phyloP scores from a whole-genome alignment of 2,113 vertebrate species.

The Eublepharis macularius region DNA sequence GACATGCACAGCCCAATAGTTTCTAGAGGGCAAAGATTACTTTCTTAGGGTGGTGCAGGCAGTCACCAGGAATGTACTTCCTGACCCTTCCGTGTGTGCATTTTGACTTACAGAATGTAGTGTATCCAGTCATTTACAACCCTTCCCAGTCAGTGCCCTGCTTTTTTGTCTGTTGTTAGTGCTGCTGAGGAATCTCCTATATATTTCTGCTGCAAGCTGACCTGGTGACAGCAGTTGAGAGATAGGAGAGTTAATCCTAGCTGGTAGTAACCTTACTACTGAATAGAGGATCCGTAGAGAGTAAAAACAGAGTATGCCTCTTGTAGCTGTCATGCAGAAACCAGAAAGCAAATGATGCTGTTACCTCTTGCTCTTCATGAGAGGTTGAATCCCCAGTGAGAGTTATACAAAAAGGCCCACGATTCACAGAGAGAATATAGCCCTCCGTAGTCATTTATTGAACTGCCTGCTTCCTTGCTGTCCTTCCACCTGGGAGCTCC shows the following conservation, averaged over 20 bases:
- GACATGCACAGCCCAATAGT: not conserved
- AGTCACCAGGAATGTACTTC: not conserved
- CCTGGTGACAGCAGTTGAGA: too few species aligned
- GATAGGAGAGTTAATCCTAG: too few species aligned
- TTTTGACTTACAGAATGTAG: not conserved
- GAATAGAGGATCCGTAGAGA: too few species aligned
- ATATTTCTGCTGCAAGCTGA: too few species aligned
- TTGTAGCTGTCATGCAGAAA: not conserved
- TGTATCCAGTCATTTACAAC: not conserved
- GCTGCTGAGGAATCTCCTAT: not conserved
- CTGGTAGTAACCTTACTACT: too few species aligned
- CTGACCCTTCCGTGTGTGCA: too few species aligned
- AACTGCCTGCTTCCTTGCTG: not conserved
- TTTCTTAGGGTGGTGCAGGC: not conserved
- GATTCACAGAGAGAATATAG: not conserved
- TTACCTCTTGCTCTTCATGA: not conserved
- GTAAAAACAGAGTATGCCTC: too few species aligned
- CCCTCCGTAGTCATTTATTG: not conserved
- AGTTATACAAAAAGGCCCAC: not conserved
- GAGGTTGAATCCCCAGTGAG: not conserved
- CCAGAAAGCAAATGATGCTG: not conserved
- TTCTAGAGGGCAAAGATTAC: not conserved
- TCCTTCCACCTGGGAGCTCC: not conserved
- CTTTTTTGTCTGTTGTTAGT: not conserved
- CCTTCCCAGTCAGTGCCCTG: not conserved